Base-by-base conservation (phyloP, 64 coral and sea anemone genomes). In the Exaiptasia diaphana region DNA sequence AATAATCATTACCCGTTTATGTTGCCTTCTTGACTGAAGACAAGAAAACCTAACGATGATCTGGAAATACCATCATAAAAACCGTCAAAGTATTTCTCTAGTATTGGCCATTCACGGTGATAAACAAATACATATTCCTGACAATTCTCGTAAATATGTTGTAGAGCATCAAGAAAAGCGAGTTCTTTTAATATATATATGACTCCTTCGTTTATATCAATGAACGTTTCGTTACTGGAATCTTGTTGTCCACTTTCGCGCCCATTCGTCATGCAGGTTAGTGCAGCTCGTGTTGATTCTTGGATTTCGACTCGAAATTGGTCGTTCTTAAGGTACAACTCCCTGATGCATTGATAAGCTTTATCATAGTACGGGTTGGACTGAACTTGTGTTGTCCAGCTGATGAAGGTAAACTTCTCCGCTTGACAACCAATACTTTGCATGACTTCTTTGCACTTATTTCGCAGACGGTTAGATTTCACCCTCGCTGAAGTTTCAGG, bases 181-280 rank as follows among this genome's bases (percentile, higher is more conserved):
- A 95, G 61, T 39, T 95, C 91, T 53, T 95, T 89, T 0, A 95
- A 55, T 0, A 89, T 31, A 38, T 95, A 95, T 59, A 85, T 83
- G 12, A 40, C 80, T 18, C 91, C 91, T 50, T 95, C 91, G 42
- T 89, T 42, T n/a, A 89, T 22, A 39, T 95, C 86, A 18, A 85
- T 10, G 0, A 0, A 55, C 3, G 39, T 45, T 28, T 87, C 44
- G 26, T 37, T 77, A 15, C 49, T 45, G 32, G 7, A 32, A 41
- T 39, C 26, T 1, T 55, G 46, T 11, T 6, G 54, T 36, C 64
- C 79, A 15, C 58, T 79, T 85, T 79, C 64, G 11, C 81, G 80
- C 23, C 74, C 36, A 43, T 68, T 89, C 64, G 55, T 75, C 52
- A 95, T n/a, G 18, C 63, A 75, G 78, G 37, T 80, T 34, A 89